A percentile compares a stretch with the other conserved stretches of the same genome.
phyloP scores from a whole-genome alignment of 2,888 invertebrate genomes.

The Neoaliturus tenellus region DNA sequence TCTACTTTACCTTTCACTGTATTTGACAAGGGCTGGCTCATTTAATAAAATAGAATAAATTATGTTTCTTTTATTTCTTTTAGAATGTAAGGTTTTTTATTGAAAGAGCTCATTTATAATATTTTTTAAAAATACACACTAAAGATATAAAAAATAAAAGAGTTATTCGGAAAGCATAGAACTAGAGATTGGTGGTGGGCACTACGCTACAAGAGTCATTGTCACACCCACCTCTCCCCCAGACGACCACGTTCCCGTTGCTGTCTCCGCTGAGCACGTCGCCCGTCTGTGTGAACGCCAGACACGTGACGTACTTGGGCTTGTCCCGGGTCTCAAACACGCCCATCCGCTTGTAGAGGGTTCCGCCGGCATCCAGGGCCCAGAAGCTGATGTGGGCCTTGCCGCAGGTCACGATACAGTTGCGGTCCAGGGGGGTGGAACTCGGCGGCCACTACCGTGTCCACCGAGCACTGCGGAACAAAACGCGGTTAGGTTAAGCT shows the following conservation, averaged over 20 bases:
- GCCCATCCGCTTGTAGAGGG: constrained; percentile 90
- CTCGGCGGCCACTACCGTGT: constrained; percentile 92
- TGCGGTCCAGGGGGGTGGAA: constrained; percentile 94
- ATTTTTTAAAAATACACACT: too few species aligned
- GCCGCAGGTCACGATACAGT: constrained; percentile 92
- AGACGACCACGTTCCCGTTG: constrained; percentile 91
- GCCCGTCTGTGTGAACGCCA: constrained; percentile 91
- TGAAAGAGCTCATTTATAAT: too few species aligned
- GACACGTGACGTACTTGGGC: constrained; percentile 93
- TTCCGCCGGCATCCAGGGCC: constrained; percentile 88
- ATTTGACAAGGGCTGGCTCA: too few species aligned
- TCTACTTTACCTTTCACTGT: too few species aligned
- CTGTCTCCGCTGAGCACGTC: constrained; percentile 94
- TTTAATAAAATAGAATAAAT: too few species aligned
- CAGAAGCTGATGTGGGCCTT: constrained; percentile 95
- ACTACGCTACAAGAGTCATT: background rate
- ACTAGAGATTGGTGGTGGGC: background rate
- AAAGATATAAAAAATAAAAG: too few species aligned
- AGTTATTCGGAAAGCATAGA: background rate
- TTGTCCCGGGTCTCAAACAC: constrained; percentile 93
- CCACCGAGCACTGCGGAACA: constrained; percentile 88
- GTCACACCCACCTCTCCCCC: constrained; percentile 83
- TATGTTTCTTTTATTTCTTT: too few species aligned
- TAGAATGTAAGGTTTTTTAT: too few species aligned
- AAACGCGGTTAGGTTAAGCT: background rate